A percentile compares a stretch with the other conserved stretches of the same genome.
Evolutionary conservation across 2,113 vertebrate genomes (phyloP).

Genomic region (Sander vitreus): DNA sequence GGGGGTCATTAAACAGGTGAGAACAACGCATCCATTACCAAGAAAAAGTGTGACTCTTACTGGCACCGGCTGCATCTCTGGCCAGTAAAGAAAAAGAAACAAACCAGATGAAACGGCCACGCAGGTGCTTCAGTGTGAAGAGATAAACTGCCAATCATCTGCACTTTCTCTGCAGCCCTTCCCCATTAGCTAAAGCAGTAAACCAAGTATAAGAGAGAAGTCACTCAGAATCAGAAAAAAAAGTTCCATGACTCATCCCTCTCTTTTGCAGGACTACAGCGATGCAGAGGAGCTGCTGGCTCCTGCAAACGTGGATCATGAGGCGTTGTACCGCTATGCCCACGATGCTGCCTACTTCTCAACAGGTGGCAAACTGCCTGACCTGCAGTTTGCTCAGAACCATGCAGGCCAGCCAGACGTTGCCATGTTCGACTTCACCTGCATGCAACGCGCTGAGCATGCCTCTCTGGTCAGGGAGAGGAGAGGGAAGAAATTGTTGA

Average conservation of each 20-base stretch:
- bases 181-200: background rate
- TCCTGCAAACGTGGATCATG: conserved; percentile 80
- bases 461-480: conserved; percentile 88
- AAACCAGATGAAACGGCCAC: background rate
- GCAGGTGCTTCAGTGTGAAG: background rate
- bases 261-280: conserved; percentile 80
- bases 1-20: conserved; percentile 92
- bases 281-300: conserved; percentile 87
- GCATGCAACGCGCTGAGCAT: conserved; percentile 90
- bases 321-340: conserved; percentile 85
- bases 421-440: conserved; percentile 93
- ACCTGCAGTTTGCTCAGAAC: conserved; percentile 86
- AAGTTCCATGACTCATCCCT: conserved; percentile 25
- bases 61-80: conserved; percentile 14
- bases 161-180: conserved; percentile 1
- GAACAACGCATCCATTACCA: conserved; percentile 53
- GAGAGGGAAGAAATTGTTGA: conserved; percentile 81
- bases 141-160: background rate
- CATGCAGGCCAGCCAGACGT: conserved; percentile 81
- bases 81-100: conserved; percentile 21
- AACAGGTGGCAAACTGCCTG: conserved; percentile 84
- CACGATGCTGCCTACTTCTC: conserved; percentile 88
- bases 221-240: conserved; percentile 12
- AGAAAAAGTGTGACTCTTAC: conserved; percentile 32
- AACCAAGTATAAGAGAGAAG: conserved; percentile 1